Base-by-base conservation (phyloP, 2,797 vertebrate genomes). In the Gymnopithys bicolor region DNA sequence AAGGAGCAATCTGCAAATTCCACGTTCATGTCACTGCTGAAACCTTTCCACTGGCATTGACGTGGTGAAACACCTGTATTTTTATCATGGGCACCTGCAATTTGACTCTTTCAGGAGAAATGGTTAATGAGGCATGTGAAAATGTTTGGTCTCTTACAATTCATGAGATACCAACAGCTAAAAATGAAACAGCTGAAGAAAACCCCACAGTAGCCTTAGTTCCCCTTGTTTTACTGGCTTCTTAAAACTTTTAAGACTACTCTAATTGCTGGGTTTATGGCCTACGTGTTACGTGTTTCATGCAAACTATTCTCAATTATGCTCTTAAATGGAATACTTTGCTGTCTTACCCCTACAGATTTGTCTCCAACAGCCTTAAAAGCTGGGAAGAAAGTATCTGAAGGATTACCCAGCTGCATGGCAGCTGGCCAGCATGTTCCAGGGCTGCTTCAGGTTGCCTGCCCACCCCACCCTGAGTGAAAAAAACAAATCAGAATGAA, bases 351-450 rank as follows among this genome's bases (percentile, higher is more conserved):
- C 89, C 63, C 67, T 32, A 87, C 88, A 87, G 76, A 90, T 93
- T 86, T 85, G 91, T 78, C 94, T 87, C 69, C 78, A 69, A 76
- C 22, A 71, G 32, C 51, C 37, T 85, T 70, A 59, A 93, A 93
- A 96, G 90, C 89, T 18, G 13, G 37, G 78, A 84, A 75, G 94
- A 94, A 93, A 83, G 67, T 28, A 84, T 95, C 92, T 95, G 80
- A 70, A 80, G 76, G 94, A 74, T 94, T 92, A 96, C 67, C 95
- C 97, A 98, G 96, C 94, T 97, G 93, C 85, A 71, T 94, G 97
- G 97, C 96, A 60, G 48, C 4, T 1, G 2, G 95, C 93, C 97
- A 97, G 77, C 3, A 5, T 79, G 89, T 96, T 96, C 80, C 83
- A 93, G 73, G 71, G 37, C 71, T 84, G 80, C 67, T 91, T 58